These are phyloP conservation scores for Ptyas mucosa DNA, from an alignment of 2,113 vertebrate genomes.

Conservation along the genomic window DNA sequence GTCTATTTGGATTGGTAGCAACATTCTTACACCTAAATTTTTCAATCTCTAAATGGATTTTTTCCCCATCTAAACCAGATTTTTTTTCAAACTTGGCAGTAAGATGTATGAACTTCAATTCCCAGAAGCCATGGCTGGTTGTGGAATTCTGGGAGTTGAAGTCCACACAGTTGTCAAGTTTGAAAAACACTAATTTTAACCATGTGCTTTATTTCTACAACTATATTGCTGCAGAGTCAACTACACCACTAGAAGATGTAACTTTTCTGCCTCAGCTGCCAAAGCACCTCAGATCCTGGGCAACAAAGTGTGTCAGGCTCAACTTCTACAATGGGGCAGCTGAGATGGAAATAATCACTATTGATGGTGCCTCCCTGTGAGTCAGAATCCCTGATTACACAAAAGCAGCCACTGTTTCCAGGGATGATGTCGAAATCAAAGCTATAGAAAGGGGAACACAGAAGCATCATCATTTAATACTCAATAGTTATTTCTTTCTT, in stretches of 20 bases:
- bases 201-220: not conserved
- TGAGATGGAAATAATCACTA: constrained; percentile 58
- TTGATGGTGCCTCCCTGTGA: constrained; percentile 23
- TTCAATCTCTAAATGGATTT: not conserved
- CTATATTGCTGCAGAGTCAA: not conserved
- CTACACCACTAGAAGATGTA: not conserved
- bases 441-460: not conserved
- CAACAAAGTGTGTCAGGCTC: not conserved
- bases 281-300: not conserved
- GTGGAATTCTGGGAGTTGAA: not conserved
- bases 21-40: not conserved
- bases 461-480: constrained; percentile 44
- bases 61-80: not conserved
- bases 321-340: constrained; percentile 16
- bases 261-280: not conserved
- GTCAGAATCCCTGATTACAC: constrained; percentile 1
- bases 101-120: not conserved
- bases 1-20: not conserved
- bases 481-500: constrained; percentile 52
- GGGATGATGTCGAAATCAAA: not conserved
- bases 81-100: not conserved
- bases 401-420: constrained; percentile 31
- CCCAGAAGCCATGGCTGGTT: not conserved
- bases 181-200: not conserved
- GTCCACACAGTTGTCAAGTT: not conserved